Evolutionary conservation across 2,888 invertebrate genomes (phyloP).

Genomic region (Drosophila leonis): DNA sequence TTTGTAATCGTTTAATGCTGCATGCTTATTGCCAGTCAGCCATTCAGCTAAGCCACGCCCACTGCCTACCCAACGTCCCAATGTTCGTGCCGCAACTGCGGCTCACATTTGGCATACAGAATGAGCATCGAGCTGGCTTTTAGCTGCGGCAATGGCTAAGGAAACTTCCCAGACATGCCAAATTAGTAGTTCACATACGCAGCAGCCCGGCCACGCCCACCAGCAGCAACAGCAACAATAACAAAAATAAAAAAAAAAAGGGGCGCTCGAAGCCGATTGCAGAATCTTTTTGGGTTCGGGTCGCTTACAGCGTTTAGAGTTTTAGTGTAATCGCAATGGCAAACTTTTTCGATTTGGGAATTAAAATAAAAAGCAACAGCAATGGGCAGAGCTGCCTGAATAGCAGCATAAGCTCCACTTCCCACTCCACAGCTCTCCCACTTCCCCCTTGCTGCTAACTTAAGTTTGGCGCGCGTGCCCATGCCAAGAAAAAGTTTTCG

Average conservation of each 20-base stretch:
- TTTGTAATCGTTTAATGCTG: conserved; percentile 75
- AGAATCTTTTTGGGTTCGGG: conserved; percentile 14
- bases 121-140: conserved; percentile 37
- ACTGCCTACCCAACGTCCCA: conserved; percentile 8
- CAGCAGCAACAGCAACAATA: neutral
- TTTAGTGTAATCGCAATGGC: conserved; percentile 71
- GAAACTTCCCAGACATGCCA: conserved; percentile 65
- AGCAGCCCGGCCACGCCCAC: conserved; percentile 37
- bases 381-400: neutral
- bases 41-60: conserved; percentile 26
- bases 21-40: conserved; percentile 43
- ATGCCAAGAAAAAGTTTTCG: conserved; percentile 45
- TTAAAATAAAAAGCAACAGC: conserved; percentile 70
- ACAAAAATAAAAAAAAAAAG: neutral
- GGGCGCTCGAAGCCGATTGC: conserved; percentile 12
- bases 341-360: conserved; percentile 81
- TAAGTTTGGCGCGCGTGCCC: conserved; percentile 10
- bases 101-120: conserved; percentile 49
- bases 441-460: neutral
- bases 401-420: neutral
- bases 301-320: conserved; percentile 72
- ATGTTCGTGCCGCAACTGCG: conserved; percentile 14
- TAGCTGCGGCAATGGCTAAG: conserved; percentile 5
- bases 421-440: neutral
- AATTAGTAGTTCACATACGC: conserved; percentile 68